Evolutionary conservation across 2,888 invertebrate species (phyloP).

Genomic region (Drosophila borborema): DNA sequence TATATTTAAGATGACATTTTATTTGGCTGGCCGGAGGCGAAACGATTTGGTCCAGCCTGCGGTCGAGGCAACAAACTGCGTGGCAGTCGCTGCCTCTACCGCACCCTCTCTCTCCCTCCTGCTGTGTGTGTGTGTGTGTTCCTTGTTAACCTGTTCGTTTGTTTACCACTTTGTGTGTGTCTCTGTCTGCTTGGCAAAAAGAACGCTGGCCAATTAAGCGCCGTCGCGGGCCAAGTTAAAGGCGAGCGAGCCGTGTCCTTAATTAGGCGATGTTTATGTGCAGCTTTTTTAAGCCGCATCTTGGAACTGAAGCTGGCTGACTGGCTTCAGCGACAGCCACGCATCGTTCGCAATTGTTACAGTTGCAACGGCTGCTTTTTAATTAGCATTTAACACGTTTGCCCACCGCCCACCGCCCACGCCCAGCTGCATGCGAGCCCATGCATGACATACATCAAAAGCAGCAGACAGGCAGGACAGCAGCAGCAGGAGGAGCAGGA

Average conservation of each 20-base stretch:
- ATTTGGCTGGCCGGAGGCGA: constrained; percentile 49
- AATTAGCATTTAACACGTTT: constrained; percentile 77
- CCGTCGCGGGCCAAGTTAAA: constrained; percentile 29
- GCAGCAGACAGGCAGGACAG: constrained; percentile 42
- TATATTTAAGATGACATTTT: constrained; percentile 81
- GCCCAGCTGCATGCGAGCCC: constrained; percentile 26
- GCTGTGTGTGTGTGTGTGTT: background rate
- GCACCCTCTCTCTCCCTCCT: constrained; percentile 4
- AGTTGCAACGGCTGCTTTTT: constrained; percentile 65
- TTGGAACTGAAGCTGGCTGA: constrained; percentile 35
- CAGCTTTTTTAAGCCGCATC: constrained; percentile 59
- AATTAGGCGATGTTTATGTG: constrained; percentile 77
- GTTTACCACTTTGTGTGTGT: constrained; percentile 50
- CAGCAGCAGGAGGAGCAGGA: constrained; percentile 26
- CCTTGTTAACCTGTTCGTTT: constrained; percentile 66
- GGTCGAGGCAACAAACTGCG: constrained; percentile 26
- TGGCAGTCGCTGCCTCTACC: background rate
- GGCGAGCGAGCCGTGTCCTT: constrained; percentile 51
- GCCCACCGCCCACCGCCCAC: constrained; percentile 24
- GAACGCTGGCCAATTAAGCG: constrained; percentile 73
- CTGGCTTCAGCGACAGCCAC: background rate
- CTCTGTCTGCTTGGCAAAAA: constrained; percentile 52
- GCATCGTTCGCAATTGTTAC: constrained; percentile 25
- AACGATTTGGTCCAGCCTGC: constrained; percentile 47
- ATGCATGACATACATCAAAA: constrained; percentile 77